phyloP scores from a whole-genome alignment of 2,888 invertebrate genomes.

The Gisinianus flammeolus region DNA sequence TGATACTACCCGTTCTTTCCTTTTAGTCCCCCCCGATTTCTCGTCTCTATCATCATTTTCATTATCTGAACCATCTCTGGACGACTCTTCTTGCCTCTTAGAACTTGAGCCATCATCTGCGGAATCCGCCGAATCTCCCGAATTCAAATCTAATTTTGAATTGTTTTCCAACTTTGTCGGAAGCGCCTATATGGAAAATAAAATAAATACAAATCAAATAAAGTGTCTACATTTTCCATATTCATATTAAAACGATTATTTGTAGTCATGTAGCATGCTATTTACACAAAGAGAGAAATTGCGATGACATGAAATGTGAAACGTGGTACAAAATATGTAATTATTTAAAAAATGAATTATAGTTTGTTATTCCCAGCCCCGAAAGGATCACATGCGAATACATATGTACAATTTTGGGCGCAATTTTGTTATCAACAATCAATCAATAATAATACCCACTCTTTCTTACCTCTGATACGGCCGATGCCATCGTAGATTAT shows the following conservation, averaged over 20 bases:
- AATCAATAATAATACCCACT: too few relatives aligned
- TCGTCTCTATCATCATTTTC: background rate
- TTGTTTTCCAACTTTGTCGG: background rate
- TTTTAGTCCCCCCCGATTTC: background rate
- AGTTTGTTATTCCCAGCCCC: too few relatives aligned
- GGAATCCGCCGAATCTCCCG: background rate
- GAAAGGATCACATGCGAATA: too few relatives aligned
- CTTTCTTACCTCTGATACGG: too few relatives aligned
- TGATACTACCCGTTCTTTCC: background rate
- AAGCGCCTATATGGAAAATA: background rate
- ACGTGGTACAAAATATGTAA: background rate
- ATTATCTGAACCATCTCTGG: background rate
- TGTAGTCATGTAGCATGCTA: too few relatives aligned
- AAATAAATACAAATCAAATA: background rate
- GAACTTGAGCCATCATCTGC: background rate
- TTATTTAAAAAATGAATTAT: too few relatives aligned
- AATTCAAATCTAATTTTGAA: background rate
- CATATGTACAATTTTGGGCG: too few relatives aligned
- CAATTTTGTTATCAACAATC: too few relatives aligned
- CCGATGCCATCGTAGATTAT: too few relatives aligned
- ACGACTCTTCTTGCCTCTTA: background rate
- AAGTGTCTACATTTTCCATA: background rate
- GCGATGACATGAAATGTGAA: slow-evolving; percentile 22
- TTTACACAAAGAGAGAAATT: too few relatives aligned
- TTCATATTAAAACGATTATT: too few relatives aligned